These are phyloP conservation scores for Gisinianus flammeolus DNA, from an alignment of 2,888 invertebrate species.

Conservation along the genomic window DNA sequence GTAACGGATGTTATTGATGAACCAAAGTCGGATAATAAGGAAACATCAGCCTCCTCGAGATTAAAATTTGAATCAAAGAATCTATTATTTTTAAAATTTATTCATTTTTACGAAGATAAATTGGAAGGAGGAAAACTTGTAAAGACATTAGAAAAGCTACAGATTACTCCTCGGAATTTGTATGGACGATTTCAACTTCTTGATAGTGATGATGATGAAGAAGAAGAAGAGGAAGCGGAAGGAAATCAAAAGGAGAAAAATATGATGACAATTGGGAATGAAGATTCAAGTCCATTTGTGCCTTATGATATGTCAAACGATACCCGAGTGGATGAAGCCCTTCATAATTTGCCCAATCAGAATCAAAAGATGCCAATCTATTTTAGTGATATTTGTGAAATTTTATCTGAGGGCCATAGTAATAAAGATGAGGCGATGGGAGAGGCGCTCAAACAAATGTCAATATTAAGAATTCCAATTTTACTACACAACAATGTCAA, in stretches of 20 bases:
- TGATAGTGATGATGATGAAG: slow-evolving; percentile 56
- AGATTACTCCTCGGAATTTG: slow-evolving; percentile 14
- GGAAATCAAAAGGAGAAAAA: slow-evolving; percentile 33
- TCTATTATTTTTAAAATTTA: slow-evolving; percentile 41
- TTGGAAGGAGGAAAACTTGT: not conserved
- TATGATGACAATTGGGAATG: not conserved
- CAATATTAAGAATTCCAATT: slow-evolving; percentile 51
- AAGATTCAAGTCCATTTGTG: slow-evolving; percentile 17
- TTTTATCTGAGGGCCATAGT: slow-evolving; percentile 44
- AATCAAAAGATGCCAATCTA: slow-evolving; percentile 49
- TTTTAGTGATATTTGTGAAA: slow-evolving; percentile 54
- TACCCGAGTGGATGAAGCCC: slow-evolving; percentile 37
- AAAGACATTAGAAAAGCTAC: not conserved
- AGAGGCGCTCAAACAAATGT: slow-evolving; percentile 49
- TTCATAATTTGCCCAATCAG: slow-evolving; percentile 40
- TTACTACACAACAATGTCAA: slow-evolving; percentile 43
- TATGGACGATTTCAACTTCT: slow-evolving; percentile 9
- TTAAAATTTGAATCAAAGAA: slow-evolving; percentile 48
- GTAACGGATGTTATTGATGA: not conserved
- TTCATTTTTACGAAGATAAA: slow-evolving; percentile 42
- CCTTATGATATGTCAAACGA: slow-evolving; percentile 36
- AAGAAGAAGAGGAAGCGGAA: slow-evolving; percentile 38
- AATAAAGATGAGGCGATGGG: slow-evolving; percentile 50
- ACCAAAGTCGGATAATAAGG: too few species aligned
- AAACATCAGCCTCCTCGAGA: slow-evolving; percentile 24